phyloP scores from a whole-genome alignment of 2,797 vertebrate genomes.

The Nyctalus aviator region DNA sequence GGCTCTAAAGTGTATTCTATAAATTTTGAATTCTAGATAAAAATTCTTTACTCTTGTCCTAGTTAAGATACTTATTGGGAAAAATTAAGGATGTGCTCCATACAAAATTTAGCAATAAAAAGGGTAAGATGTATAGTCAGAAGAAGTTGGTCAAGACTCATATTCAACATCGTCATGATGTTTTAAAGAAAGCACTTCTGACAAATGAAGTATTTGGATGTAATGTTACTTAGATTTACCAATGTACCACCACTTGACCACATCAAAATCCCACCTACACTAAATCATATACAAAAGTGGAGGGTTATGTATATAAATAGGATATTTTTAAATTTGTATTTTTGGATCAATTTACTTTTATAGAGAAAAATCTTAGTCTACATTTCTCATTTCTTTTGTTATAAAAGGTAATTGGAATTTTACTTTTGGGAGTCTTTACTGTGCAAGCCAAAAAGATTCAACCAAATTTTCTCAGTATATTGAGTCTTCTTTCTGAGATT shows the following conservation, averaged over 20 bases:
- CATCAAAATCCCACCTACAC: background rate
- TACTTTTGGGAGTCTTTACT: slow-evolving; percentile 14
- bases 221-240: slow-evolving; percentile 16
- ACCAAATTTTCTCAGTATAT: background rate
- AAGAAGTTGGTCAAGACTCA: background rate
- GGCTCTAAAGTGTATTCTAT: background rate
- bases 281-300: background rate
- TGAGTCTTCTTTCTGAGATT: background rate
- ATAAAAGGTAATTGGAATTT: background rate
- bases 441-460: background rate
- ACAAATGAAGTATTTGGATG: background rate
- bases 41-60: background rate
- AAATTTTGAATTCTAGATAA: background rate
- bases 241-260: background rate
- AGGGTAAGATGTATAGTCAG: background rate
- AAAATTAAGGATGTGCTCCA: background rate
- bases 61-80: background rate
- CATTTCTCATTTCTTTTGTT: background rate
- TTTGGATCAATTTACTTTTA: background rate
- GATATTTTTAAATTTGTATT: slow-evolving; percentile 5
- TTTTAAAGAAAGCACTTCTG: slow-evolving; percentile 34
- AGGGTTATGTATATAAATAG: background rate
- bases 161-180: background rate
- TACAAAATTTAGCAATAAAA: slow-evolving; percentile 18
- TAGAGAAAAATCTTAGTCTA: slow-evolving; percentile 30